Conservation (phyloP, 2,888 invertebrate genomes). For the Rosalia funebris region DNA sequence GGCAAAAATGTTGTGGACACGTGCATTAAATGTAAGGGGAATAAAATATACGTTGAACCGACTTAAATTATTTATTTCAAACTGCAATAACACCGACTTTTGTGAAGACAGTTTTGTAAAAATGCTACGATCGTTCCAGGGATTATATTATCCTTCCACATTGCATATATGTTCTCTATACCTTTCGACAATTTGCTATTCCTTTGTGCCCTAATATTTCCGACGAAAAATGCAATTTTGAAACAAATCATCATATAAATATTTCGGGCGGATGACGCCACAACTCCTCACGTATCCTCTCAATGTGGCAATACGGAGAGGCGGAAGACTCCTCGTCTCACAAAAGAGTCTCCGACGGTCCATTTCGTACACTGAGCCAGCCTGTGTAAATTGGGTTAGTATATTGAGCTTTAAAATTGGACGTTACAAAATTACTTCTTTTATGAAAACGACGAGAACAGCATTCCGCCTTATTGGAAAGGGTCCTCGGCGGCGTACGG, state of each 20-base stretch:
- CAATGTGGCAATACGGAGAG: not conserved
- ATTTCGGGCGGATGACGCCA: not conserved
- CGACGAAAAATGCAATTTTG: no score
- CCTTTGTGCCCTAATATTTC: no score
- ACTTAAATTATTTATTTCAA: no score
- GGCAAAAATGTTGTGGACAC: no score
- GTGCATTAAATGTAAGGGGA: no score
- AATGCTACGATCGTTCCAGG: no score
- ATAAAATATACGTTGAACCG: no score
- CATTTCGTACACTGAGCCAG: constrained; percentile 7
- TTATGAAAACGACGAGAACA: constrained; percentile 22
- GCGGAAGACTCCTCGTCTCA: not conserved
- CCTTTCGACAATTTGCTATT: no score
- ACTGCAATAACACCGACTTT: no score
- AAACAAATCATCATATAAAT: not conserved
- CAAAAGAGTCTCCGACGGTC: constrained; percentile 6
- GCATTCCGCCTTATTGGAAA: constrained; percentile 1
- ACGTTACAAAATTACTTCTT: constrained; percentile 29
- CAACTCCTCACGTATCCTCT: not conserved
- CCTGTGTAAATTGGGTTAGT: constrained; percentile 17
- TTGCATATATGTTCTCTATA: no score
- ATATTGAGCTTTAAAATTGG: constrained; percentile 24
- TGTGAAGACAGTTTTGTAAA: no score
- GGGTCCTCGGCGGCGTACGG: constrained; percentile 9
- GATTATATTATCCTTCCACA: no score